These are phyloP conservation scores for Drosophila ustulata DNA, from an alignment of 2,888 invertebrate genomes.

Conservation along the genomic window DNA sequence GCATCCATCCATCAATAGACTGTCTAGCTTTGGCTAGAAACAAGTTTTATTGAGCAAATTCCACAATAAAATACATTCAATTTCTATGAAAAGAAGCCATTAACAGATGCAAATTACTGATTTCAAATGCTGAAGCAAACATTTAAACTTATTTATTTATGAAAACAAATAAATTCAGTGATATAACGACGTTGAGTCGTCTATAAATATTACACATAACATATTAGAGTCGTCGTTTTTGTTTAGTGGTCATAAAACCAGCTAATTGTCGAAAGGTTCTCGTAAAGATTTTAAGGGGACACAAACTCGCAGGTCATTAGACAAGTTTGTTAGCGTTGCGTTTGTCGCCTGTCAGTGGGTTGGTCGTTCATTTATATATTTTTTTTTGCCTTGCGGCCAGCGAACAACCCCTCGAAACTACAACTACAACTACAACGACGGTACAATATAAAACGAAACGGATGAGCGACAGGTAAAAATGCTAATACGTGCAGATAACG, in stretches of 20 bases:
- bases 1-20: background rate
- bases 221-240: background rate
- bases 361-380: constrained; percentile 19
- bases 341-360: constrained; percentile 44
- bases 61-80: background rate
- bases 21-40: background rate
- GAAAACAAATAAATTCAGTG: constrained; percentile 4
- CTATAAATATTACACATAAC: constrained; percentile 1
- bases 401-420: constrained; percentile 45
- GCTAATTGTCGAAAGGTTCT: constrained; percentile 1
- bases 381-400: constrained; percentile 25
- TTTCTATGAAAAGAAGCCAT: background rate
- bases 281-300: background rate
- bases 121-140: background rate
- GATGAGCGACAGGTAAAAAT: constrained; percentile 70
- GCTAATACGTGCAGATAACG: constrained; percentile 63
- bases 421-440: constrained; percentile 8
- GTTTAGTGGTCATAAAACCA: background rate
- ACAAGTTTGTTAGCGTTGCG: constrained; percentile 12
- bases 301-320: background rate
- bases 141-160: background rate
- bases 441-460: constrained; percentile 36
- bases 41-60: background rate
- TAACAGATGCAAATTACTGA: constrained; percentile 1
- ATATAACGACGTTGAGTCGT: background rate